Percentiles rank a stretch among this genome's conserved stretches.
Evolutionary conservation across 2,113 vertebrate species (phyloP).

Genomic region (Eolophus roseicapilla): DNA sequence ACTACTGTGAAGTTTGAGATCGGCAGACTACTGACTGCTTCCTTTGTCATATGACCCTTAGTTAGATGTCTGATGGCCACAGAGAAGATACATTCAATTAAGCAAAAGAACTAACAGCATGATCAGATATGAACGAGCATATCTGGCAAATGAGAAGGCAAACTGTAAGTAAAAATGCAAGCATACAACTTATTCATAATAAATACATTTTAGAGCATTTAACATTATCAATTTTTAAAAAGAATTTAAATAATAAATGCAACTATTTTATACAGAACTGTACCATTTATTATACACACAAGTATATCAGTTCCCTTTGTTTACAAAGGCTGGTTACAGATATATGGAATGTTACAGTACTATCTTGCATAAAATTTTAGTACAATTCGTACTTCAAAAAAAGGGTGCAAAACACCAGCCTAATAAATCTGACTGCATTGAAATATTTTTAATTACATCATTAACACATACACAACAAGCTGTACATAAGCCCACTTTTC

Average conservation of each 20-base stretch:
- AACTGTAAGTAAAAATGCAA: slow-evolving; percentile 75
- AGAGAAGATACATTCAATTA: slow-evolving; percentile 72
- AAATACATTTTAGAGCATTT: slow-evolving; percentile 76
- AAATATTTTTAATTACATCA: slow-evolving; percentile 83
- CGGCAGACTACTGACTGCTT: slow-evolving; percentile 48
- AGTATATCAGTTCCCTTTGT: slow-evolving; percentile 88
- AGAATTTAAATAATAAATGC: slow-evolving; percentile 82
- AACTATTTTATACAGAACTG: slow-evolving; percentile 89
- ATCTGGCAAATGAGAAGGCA: slow-evolving; percentile 68
- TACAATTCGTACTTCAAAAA: slow-evolving; percentile 85
- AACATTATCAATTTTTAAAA: slow-evolving; percentile 73
- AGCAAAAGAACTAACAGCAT: slow-evolving; percentile 54
- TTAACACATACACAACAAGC: slow-evolving; percentile 88
- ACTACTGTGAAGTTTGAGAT: slow-evolving; percentile 32
- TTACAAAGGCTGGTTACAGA: slow-evolving; percentile 89
- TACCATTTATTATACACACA: slow-evolving; percentile 98
- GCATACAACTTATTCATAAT: slow-evolving; percentile 75
- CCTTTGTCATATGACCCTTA: slow-evolving; percentile 28
- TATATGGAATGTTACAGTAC: slow-evolving; percentile 99
- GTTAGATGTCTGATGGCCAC: slow-evolving; percentile 52
- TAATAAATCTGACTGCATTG: slow-evolving; percentile 79
- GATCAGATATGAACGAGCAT: slow-evolving; percentile 67
- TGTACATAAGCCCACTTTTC: slow-evolving; percentile 87
- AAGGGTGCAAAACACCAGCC: slow-evolving; percentile 84
- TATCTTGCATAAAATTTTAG: slow-evolving; percentile 95